Evolutionary conservation across 2,113 vertebrate genomes (phyloP).

Genomic region (Carassius carassius): DNA sequence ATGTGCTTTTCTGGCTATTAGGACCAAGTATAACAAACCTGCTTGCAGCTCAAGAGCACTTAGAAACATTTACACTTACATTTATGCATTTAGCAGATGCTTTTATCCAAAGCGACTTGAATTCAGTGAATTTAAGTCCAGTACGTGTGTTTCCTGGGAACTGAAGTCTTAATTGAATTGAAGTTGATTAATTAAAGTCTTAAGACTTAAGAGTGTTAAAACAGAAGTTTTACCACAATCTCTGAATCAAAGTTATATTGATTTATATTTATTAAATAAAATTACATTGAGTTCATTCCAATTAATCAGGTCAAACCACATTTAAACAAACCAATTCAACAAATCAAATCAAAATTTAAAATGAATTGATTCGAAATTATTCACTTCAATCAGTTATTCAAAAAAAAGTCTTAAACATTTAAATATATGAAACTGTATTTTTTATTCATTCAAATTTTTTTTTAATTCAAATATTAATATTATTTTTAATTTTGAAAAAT

Average conservation of each 20-base stretch:
- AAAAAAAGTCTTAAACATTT: neutral
- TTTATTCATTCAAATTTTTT: neutral
- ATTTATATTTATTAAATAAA: neutral
- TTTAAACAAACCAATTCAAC: no score
- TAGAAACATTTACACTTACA: no score
- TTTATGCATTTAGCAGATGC: no score
- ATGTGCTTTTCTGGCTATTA: neutral
- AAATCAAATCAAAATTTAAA: neutral
- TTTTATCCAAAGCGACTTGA: no score
- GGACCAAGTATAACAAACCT: neutral
- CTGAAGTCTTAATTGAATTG: no score
- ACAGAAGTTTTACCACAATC: neutral
- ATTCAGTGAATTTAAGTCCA: no score
- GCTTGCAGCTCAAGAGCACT: neutral
- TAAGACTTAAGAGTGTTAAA: neutral
- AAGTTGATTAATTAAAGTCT: no score
- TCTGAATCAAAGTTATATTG: neutral
- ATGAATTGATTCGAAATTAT: neutral
- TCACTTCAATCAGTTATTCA: neutral
- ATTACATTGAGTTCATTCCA: neutral
- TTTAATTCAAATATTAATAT: neutral
- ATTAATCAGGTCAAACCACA: neutral
- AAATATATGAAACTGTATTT: neutral
- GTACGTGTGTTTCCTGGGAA: no score
- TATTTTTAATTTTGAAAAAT: neutral